phyloP scores from a whole-genome alignment of 1,140 invertebrate species.

The Idris sp. region DNA sequence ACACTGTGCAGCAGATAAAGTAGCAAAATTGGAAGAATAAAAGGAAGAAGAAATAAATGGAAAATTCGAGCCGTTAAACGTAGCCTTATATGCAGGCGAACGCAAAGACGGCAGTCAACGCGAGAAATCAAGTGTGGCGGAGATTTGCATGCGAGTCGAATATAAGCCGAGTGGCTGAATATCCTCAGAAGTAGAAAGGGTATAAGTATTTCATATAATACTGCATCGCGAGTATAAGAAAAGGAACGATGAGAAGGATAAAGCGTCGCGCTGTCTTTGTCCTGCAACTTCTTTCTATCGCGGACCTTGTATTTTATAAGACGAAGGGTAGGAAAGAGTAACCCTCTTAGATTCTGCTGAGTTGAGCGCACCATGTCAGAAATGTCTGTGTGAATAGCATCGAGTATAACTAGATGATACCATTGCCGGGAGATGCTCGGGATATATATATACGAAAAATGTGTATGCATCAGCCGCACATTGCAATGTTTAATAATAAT shows the following conservation, averaged over 20 bases:
- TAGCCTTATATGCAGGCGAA: slow-evolving; percentile 52
- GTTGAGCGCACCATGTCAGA: slow-evolving; percentile 45
- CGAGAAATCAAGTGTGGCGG: slow-evolving; percentile 75
- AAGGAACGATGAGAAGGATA: slow-evolving; percentile 33
- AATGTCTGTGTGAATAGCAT: slow-evolving; percentile 46
- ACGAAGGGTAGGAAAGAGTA: slow-evolving; percentile 65
- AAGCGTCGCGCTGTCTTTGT: slow-evolving; percentile 47
- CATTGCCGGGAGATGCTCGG: slow-evolving; percentile 47
- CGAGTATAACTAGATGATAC: slow-evolving; percentile 52
- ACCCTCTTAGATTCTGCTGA: slow-evolving; percentile 63
- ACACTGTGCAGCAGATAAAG: slow-evolving; percentile 33
- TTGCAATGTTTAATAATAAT: slow-evolving; percentile 74
- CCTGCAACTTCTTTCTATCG: slow-evolving; percentile 52
- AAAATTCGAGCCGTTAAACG: slow-evolving; percentile 54
- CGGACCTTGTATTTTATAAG: slow-evolving; percentile 66
- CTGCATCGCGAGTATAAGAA: slow-evolving; percentile 69
- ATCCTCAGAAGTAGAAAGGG: slow-evolving; percentile 66
- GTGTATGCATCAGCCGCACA: slow-evolving; percentile 69
- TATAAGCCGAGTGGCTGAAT: slow-evolving; percentile 66
- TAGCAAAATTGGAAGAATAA: slow-evolving; percentile 49
- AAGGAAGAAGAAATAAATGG: slow-evolving; percentile 40
- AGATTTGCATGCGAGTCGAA: slow-evolving; percentile 76
- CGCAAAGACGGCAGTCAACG: slow-evolving; percentile 66
- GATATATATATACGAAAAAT: slow-evolving; percentile 70
- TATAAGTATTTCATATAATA: slow-evolving; percentile 75